Base-by-base conservation (phyloP, 2,888 invertebrate species). In the Lochmaea crataegi region DNA sequence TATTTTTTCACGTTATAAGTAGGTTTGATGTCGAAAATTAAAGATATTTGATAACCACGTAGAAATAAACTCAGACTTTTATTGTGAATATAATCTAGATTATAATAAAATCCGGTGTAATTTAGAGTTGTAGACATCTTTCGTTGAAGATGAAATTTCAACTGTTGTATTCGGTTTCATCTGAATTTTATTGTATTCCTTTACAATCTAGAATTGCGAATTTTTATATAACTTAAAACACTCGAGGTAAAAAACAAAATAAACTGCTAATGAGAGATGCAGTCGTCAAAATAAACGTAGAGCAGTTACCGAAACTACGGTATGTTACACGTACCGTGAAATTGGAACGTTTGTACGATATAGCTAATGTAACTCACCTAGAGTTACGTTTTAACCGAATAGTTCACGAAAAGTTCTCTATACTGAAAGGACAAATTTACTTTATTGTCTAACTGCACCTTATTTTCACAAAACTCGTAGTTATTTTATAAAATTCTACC, bases 61-160 rank as follows among this genome's bases (percentile, higher is more conserved):
- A 11, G 53, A 53, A 53, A 18, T 18, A 53, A 53, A 18, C 18
- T 18, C 16, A 53, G 18, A 53, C 53, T 53, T 53, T 53, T 53
- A 53, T 53, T 53, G 53, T 53, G 53, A 53, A 53, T 53, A 53
- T 53, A 53, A 53, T 53, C 18, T 53, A 53, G 53, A 53, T 53
- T 53, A 53, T 10, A 53, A 53, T 53, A 53, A 53, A 53, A 53
- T 18, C 9, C 53, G 10, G 14, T 18, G 16, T 10, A 16, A 53
- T 53, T 18, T 53, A n/a, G 2, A 53, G 10, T 16, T 18, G 53
- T 53, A 53, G 53, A 53, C 53, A 9, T 53, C 53, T 53, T 53
- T n/a, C 7, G 7, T 53, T 53, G 53, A 53, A 53, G 53, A 53
- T 53, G 18, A 53, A 53, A 53, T 53, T 53, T 53, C 53, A 53